Base-by-base conservation (phyloP, 1,140 invertebrate genomes). In the Calliphora vicina region DNA sequence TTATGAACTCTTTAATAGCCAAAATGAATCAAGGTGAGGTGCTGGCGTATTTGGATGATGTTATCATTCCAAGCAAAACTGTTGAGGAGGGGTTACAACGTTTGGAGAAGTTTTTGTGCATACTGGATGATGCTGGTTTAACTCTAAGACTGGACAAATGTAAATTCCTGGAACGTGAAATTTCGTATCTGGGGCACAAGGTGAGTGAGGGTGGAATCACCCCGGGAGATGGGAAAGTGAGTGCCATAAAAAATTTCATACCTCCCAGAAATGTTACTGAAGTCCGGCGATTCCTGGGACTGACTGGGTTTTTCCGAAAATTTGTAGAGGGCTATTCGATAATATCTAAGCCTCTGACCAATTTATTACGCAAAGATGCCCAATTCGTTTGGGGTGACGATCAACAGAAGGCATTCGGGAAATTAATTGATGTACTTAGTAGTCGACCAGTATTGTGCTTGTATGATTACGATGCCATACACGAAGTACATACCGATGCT, bases 301-400 rank as follows among this genome's bases (percentile, higher is more conserved):
- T 83, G 0, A 67, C 73, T 29, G 5, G 26, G 15, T 23, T 83
- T 61, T 84, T 81, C 2, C 93, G 82, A 86, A 93, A 92, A 0
- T 93, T 72, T 2, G 84, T 87, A 0, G 87, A 86, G 81, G 93
- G 93, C 23, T 88, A 86, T 8, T 78, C 85, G 1, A 84, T 82
- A 0, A 88, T 91, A 4, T 83, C 81, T 6, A 93, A 80, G 8
- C 45, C 80, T 72, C 89, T 84, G 0, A 92, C 84, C 2, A 57
- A 81, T 20, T 90, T 87, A n/a, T n/a, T 23, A 23, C 61, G 71
- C 61, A 73, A 72, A 2, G 45, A 57, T 17, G 17, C 9, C 10
- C 0, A 80, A 35, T 80, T 80, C n/a, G 13, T n/a, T 80, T 80
- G 76, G 76, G 76, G 27, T 15, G 27, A 80, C 9, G 9, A 3